Evolutionary conservation across 2,888 invertebrate species (phyloP), one percentile per base, ranked within the genome.

Genomic region (Automeris io): DNA sequence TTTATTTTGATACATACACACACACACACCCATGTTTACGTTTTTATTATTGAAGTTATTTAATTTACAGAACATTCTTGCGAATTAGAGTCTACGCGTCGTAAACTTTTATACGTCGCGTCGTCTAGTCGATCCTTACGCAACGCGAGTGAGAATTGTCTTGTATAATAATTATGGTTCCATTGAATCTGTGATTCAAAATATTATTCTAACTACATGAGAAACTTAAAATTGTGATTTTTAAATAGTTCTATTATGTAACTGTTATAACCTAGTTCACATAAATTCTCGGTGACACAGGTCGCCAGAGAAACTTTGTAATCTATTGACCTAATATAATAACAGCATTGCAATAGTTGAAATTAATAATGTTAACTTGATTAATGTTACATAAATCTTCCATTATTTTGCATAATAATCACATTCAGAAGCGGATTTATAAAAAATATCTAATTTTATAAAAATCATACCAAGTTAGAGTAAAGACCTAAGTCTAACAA

Each of bases 131-230:
- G 9, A n/a, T 8, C 43, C 43, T 64, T 54, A 62, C 63, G 75
- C 76, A 64, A 64, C 55, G 78, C 74, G 78, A 74, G 48, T 68
- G 65, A 65, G 63, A 68, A 62, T 60, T 57, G 35, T 54, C 54
- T 59, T 57, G 61, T 65, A 61, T 68, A 45, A 43, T 49, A 49
- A 46, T 32, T 18, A 51, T 54, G 55, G 53, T 60, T 66, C 52
- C 49, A 51, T 51, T 46, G 50, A 43, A 51, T 12, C 7, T n/a
- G 18, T 40, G 18, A 32, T 40, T 40, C 23, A 35, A 40, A 40
- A 25, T 23, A 6, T 9, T n/a, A 38, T 18, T 21, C 23, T 18
- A 11, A 31, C 35, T 39, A 35, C 24, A 19, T 35, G 29, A 39
- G 19, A 22, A 39, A 13, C 19, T 19, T 16, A 22, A n/a, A 34